Conservation (phyloP, 2,888 invertebrate genomes). For the Nemotelus nigrinus region DNA sequence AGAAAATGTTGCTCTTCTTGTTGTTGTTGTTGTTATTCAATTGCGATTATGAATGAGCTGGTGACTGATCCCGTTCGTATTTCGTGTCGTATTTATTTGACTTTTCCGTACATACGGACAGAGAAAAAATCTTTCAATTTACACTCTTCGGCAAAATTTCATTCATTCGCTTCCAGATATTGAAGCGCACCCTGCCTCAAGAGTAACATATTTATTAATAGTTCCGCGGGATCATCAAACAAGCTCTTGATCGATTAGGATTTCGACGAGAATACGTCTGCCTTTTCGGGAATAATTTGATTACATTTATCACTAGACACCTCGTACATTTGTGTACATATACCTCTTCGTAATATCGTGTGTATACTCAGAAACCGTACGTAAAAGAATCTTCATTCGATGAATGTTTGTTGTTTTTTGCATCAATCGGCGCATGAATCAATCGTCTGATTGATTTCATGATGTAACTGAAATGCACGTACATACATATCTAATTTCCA, state of each 20-base stretch:
- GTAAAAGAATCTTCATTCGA: slow-evolving; percentile 10
- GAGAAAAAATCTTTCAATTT: too few relatives aligned
- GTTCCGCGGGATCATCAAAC: neutral
- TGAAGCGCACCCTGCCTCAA: too few relatives aligned
- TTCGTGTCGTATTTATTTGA: too few relatives aligned
- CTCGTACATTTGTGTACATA: neutral
- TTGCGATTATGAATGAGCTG: too few relatives aligned
- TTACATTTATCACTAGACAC: neutral
- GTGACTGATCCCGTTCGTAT: too few relatives aligned
- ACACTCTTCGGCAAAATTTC: too few relatives aligned
- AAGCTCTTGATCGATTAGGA: neutral
- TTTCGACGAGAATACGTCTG: neutral
- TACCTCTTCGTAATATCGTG: neutral
- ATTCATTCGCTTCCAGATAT: too few relatives aligned
- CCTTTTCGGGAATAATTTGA: neutral
- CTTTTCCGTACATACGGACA: too few relatives aligned
- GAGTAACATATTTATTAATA: neutral
- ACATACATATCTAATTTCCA: neutral
- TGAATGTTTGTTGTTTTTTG: slow-evolving; percentile 40
- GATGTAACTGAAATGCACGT: slow-evolving; percentile 35
- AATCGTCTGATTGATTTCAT: slow-evolving; percentile 39
- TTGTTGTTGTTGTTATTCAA: too few relatives aligned
- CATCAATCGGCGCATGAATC: slow-evolving; percentile 42
- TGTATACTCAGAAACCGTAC: neutral
- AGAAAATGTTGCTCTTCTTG: too few relatives aligned